Evolutionary conservation across 2,797 vertebrate genomes (phyloP).

Genomic region (Lerista edwardsae): DNA sequence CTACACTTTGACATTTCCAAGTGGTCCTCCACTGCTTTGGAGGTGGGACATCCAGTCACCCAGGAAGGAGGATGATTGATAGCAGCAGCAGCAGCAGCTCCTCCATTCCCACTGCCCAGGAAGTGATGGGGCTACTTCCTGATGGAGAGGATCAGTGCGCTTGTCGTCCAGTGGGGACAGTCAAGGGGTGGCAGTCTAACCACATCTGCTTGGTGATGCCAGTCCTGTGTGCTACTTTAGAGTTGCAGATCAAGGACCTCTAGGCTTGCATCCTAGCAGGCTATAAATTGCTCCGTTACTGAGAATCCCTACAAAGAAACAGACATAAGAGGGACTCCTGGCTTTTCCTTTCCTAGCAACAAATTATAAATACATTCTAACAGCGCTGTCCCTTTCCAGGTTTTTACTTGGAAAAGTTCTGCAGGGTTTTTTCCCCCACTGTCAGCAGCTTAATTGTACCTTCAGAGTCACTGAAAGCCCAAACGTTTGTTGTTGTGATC

Average conservation of each 20-base stretch:
- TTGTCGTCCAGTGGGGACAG: too few relatives aligned
- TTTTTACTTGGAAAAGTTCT: slow-evolving; percentile 21
- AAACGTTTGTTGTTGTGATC: slow-evolving; percentile 4
- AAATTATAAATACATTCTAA: slow-evolving; percentile 25
- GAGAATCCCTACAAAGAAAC: neutral
- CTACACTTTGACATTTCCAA: too few relatives aligned
- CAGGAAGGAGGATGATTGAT: too few relatives aligned
- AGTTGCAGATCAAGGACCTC: neutral
- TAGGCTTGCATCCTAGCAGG: neutral
- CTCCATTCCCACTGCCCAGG: too few relatives aligned
- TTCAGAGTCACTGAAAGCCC: slow-evolving; percentile 29
- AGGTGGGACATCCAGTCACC: too few relatives aligned
- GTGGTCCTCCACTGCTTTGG: too few relatives aligned
- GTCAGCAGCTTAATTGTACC: slow-evolving; percentile 18
- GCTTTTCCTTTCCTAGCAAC: slow-evolving; percentile 15
- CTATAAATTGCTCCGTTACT: neutral
- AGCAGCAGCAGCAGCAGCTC: too few relatives aligned
- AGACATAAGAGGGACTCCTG: neutral
- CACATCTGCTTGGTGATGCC: too few relatives aligned
- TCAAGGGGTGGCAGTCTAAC: too few relatives aligned
- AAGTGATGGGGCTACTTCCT: too few relatives aligned
- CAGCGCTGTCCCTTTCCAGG: neutral
- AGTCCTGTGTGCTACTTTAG: neutral
- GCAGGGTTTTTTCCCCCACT: slow-evolving; percentile 12
- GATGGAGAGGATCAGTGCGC: too few relatives aligned